Conservation (phyloP, 2,797 vertebrate species). For the Tauraco hartlaubi region DNA sequence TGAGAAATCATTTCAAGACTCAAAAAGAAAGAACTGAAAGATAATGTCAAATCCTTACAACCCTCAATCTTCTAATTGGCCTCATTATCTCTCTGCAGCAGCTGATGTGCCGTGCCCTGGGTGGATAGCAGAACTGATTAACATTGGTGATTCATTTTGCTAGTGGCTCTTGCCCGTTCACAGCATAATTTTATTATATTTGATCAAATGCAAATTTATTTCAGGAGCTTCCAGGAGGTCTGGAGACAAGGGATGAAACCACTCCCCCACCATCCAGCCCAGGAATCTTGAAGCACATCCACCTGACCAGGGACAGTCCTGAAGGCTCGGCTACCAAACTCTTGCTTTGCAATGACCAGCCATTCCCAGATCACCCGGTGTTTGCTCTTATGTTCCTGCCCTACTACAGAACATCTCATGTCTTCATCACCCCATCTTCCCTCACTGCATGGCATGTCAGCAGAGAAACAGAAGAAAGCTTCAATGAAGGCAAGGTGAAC, state of each 20-base stretch:
- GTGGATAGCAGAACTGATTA: neutral
- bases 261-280: neutral
- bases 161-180: neutral
- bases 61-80: neutral
- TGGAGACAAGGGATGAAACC: neutral
- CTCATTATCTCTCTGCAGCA: neutral
- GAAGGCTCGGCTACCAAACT: neutral
- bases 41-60: neutral
- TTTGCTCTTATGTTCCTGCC: neutral
- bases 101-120: fast-evolving
- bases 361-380: neutral
- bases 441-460: neutral
- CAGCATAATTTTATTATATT: neutral
- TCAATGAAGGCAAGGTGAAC: neutral
- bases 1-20: neutral
- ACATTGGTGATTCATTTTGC: neutral
- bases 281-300: neutral
- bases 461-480: neutral
- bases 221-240: neutral
- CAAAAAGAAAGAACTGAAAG: neutral
- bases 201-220: neutral
- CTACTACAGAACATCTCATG: conserved; percentile 36
- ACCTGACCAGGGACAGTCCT: neutral
- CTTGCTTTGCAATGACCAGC: neutral
- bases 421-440: neutral